phyloP scores from a whole-genome alignment of 2,888 invertebrate genomes.

The Keiferia lycopersicella region DNA sequence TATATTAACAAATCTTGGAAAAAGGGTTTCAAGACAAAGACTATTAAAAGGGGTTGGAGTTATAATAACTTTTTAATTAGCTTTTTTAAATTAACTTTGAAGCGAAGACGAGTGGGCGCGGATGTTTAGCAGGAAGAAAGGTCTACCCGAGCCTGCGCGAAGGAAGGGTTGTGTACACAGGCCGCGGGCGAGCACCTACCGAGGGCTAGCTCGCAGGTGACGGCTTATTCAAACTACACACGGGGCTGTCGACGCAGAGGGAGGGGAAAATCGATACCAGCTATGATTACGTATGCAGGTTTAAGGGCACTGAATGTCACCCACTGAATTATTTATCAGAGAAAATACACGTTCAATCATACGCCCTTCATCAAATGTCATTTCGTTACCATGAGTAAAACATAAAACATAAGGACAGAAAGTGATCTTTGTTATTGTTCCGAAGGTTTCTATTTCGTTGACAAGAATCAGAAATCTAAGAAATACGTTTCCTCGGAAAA shows the following conservation, averaged over 20 bases:
- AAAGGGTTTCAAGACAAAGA: slow-evolving; percentile 5
- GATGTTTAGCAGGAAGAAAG: slow-evolving; percentile 14
- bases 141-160: background rate
- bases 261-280: slow-evolving; percentile 7
- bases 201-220: slow-evolving; percentile 13
- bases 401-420: background rate
- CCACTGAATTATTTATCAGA: slow-evolving; percentile 1
- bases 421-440: background rate
- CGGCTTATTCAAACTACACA: slow-evolving; percentile 15
- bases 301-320: background rate
- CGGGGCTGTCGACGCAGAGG: background rate
- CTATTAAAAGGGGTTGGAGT: background rate
- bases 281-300: slow-evolving; percentile 16
- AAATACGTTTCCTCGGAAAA: slow-evolving; percentile 1
- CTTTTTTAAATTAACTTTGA: slow-evolving; percentile 14
- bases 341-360: background rate
- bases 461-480: background rate
- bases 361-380: background rate
- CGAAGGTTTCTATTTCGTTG: background rate
- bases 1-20: slow-evolving; percentile 11
- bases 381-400: background rate
- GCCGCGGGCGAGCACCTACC: background rate
- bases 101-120: background rate
- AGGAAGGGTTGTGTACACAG: slow-evolving; percentile 14
- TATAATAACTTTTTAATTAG: slow-evolving; percentile 4